Evolutionary conservation across 2,797 vertebrate genomes (phyloP).

Genomic region (Psittacula echo): DNA sequence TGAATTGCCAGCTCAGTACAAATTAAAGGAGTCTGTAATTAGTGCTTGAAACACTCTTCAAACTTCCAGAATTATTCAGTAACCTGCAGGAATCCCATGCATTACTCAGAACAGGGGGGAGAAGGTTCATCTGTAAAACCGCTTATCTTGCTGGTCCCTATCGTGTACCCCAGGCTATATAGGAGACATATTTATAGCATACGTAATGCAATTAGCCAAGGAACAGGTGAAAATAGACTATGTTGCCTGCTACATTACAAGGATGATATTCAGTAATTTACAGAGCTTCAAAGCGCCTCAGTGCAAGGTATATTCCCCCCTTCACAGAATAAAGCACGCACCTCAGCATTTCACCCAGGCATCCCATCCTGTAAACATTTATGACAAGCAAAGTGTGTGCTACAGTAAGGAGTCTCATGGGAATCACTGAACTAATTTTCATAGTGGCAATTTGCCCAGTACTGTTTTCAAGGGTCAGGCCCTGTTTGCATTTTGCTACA

Average conservation of each 20-base stretch:
- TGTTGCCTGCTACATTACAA: constrained; percentile 1
- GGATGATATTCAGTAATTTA: not conserved
- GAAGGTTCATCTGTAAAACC: not conserved
- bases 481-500: constrained; percentile 35
- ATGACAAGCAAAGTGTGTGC: not conserved
- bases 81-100: not conserved
- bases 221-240: constrained; percentile 15
- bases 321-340: not conserved
- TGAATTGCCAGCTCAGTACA: constrained; percentile 44
- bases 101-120: constrained; percentile 5
- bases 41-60: constrained; percentile 35
- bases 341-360: not conserved
- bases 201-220: not conserved
- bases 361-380: constrained; percentile 43
- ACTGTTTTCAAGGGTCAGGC: constrained; percentile 15
- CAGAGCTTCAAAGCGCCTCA: constrained; percentile 26
- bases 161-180: not conserved
- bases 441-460: not conserved
- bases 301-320: not conserved
- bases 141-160: constrained; percentile 28
- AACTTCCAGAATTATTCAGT: constrained; percentile 39
- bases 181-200: not conserved
- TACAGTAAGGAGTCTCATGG: not conserved
- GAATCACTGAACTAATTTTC: constrained; percentile 25
- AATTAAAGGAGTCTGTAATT: constrained; percentile 28